Base-by-base conservation (phyloP, 2,797 vertebrate species). In the Columba guinea region DNA sequence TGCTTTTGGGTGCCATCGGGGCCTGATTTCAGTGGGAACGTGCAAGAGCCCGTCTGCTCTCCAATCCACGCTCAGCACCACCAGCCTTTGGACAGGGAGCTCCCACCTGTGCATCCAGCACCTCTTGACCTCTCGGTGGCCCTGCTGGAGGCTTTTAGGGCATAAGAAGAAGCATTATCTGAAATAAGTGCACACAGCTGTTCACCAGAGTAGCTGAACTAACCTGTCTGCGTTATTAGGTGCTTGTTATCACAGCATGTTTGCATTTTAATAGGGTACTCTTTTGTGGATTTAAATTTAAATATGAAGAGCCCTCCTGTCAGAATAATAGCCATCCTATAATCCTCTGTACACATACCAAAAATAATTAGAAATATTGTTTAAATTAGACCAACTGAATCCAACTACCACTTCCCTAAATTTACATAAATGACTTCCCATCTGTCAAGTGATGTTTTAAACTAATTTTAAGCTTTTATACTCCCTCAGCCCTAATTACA, bases 371-470 rank as follows among this genome's bases (percentile, higher is more conserved):
- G 84, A 94, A 93, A 79, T 77, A 52, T 30, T 70, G 34, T 92
- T 96, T 91, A 84, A 95, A 93, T 96, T 86, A 93, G 81, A 93
- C 67, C 62, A 93, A 60, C 56, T 91, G 59, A 97, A 95, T 94
- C 58, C 58, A 89, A 85, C 92, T 91, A 95, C 49, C 79, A 90
- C 82, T 96, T 93, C 81, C 65, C 87, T 95, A 89, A 87, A 94
- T 95, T 96, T 94, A 87, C 75, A 94, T 89, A 90, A 94, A 92
- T 92, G 34, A 88, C 70, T 95, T 89, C 55, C 94, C 90, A 95
- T 94, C 90, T 96, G 94, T 90, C 90, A 96, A 89, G 84, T 71
- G 65, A 71, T 94, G 55, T 94, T 84, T 44, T 96, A 96, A 96
- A 96, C 70, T 88, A 80, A 84, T 85, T 94, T 86, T 84, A 75